Evolutionary conservation across 2,888 invertebrate genomes (phyloP), one percentile per base, ranked within the genome.

Genomic region (Epicampocera succincta): DNA sequence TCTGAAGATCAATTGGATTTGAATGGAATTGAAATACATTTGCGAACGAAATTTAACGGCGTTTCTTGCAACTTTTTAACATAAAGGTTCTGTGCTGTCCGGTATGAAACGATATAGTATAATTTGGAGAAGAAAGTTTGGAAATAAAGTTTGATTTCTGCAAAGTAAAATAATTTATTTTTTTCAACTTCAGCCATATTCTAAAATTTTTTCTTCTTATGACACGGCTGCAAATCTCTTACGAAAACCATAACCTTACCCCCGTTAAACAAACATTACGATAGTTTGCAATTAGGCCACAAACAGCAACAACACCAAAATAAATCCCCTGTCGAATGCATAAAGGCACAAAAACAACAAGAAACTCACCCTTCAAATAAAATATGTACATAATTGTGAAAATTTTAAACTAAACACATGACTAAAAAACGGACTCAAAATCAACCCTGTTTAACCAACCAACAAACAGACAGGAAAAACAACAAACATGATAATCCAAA

Each of bases 361-460:
- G 2, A 65, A 66, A 73, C 46, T 73, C 69, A 74, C 66, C 79
- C 72, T 42, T 78, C 42, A 1, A 13, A 48, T n/a, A 61, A 44
- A 38, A 12, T 4, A 42, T 50, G 52, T 60, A 56, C n/a, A n/a
- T n/a, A n/a, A n/a, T n/a, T n/a, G n/a, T 56, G 42, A 54, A 52
- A 73, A 69, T 48, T 54, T 29, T 13, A 54, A 60, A 65, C 73
- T 75, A 40, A 78, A 74, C 78, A 78, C 72, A 76, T 76, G 80
- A 66, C 68, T 68, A 54, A 54, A 48, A 13, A 40, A 19, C 40
- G 13, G 15, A 29, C 21, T 21, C n/a, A 17, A 66, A 69, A 78
- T n/a, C 81, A 38, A 63, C 75, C 80, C 75, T 50, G 33, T 12
- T 75, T 60, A 42, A 46, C 52, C 52, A 54, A 8, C 8, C 33